Evolutionary conservation across 1,140 invertebrate species (phyloP), one percentile per base, ranked within the genome.

Genomic region (Ctenoplectra terminalis): DNA sequence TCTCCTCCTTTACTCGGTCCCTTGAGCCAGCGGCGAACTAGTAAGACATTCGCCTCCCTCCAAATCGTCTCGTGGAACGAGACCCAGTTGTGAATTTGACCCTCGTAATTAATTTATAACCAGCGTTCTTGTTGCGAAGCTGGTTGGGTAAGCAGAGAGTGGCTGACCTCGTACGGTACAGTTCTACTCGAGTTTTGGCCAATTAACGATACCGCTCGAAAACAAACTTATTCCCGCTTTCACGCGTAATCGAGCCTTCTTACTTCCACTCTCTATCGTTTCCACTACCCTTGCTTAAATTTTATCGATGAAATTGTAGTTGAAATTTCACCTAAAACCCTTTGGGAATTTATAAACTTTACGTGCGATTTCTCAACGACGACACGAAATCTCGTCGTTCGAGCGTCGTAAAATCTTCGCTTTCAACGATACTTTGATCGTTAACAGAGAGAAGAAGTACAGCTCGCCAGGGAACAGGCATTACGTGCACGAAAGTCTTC

Each of bases 31-130:
- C 73, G 58, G 46, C 76, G 70, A 90, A 90, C 91, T 89, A 78
- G 85, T 86, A 91, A 91, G 90, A 92, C 87, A 81, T 87, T 82
- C 86, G 52, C 85, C 84, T 72, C 75, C 80, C 77, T 80, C 58
- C 73, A n/a, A 72, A 66, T 66, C 74, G 77, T 50, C 73, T 60
- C 78, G 46, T 74, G 83, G 79, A 87, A 82, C 80, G 88, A 75
- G 84, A 81, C 81, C 84, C 80, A 84, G 88, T 90, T 84, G 83
- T 61, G 87, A 91, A 91, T 89, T 90, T 89, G 90, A 91, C 91
- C 91, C 89, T 88, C 82, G 87, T 90, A 91, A 92, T 92, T 92
- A 91, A 91, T 92, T 90, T 91, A 92, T 91, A 90, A 92, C 89
- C 82, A 83, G 56, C 79, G 82, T 88, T 85, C 85, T 90, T 87